These are phyloP conservation scores for Euspilapteryx auroguttella DNA, from an alignment of 2,888 invertebrate genomes.

Conservation along the genomic window DNA sequence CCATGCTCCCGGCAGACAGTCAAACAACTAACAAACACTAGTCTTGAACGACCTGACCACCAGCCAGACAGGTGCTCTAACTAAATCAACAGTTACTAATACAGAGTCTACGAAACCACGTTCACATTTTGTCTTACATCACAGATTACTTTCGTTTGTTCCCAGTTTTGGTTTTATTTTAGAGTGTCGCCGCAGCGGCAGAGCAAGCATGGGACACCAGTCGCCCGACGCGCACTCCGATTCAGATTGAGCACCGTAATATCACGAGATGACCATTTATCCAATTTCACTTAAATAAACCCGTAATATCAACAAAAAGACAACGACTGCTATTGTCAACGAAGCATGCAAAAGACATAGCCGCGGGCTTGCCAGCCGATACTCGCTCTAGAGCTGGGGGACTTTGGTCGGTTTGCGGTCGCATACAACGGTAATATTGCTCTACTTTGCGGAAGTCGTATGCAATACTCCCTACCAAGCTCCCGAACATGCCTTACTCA, in stretches of 20 bases:
- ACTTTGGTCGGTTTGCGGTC: neutral
- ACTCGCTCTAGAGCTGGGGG: neutral
- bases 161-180: slow-evolving; percentile 23
- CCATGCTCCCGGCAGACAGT: slow-evolving; percentile 22
- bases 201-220: slow-evolving; percentile 6
- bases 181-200: slow-evolving; percentile 8
- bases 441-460: too few species aligned
- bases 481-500: too few species aligned
- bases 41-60: neutral
- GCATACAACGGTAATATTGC: too few species aligned
- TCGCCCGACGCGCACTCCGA: slow-evolving; percentile 12
- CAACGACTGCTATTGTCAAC: slow-evolving; percentile 26
- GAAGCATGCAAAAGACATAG: slow-evolving; percentile 25
- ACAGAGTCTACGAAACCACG: slow-evolving; percentile 19
- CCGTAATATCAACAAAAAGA: slow-evolving; percentile 53
- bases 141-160: slow-evolving; percentile 25
- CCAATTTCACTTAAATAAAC: slow-evolving; percentile 60
- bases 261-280: slow-evolving; percentile 55
- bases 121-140: slow-evolving; percentile 38
- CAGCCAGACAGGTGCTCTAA: slow-evolving; percentile 6
- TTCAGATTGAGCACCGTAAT: slow-evolving; percentile 39
- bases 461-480: too few species aligned
- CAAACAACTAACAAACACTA: slow-evolving; percentile 4
- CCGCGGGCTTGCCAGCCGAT: too few species aligned
- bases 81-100: slow-evolving; percentile 14